Base-by-base conservation (phyloP, 1,140 invertebrate species). In the Drosophila subpulchrella region DNA sequence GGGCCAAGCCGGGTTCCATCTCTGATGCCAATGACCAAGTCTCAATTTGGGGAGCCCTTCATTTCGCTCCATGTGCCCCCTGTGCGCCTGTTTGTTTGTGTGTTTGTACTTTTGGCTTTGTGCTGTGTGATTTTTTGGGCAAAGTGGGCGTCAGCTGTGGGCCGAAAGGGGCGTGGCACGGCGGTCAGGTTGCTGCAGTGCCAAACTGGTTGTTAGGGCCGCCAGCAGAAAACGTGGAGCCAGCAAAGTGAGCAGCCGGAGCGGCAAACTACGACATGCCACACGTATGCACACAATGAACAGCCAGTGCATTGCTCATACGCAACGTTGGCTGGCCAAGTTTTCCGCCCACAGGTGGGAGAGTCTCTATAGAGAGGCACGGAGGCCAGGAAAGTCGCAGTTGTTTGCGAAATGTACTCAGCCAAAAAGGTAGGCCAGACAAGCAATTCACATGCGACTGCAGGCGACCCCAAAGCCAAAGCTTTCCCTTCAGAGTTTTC, bases 21-120 rank as follows among this genome's bases (percentile, higher is more conserved):
- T 61, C 70, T 73, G 68, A 71, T 71, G 51, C 65, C 65, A 70
- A 71, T 70, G 67, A 57, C 67, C 51, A 71, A 71, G 65, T 57
- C 65, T 36, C 67, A 70, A 57, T 71, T 71, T 71, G 47, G 65
- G 30, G 3, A 57, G 44, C 63, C 67, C 42, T 27, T 32, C 65
- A 71, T 67, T 71, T 36, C 13, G 50, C 38, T 75, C 48, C 46
- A 47, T 65, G 55, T 53, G 55, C 17, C 41, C 56, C 48, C 42
- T 50, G 36, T 47, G 53, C 51, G 55, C 38, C 46, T 30, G 59
- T 66, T 62, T 59, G 77, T 61, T 61, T 75, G 63, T 56, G 44
- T 86, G 78, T 75, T 86, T 79, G 78, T 82, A 76, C 83, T 78
- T 86, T 79, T 82, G 82, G 75, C 83, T 82, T 86, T 88, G 82